These are phyloP conservation scores for Stichopus chloronotus DNA, from an alignment of 35 echinoderm and acorn worm species.

Conservation along the genomic window DNA sequence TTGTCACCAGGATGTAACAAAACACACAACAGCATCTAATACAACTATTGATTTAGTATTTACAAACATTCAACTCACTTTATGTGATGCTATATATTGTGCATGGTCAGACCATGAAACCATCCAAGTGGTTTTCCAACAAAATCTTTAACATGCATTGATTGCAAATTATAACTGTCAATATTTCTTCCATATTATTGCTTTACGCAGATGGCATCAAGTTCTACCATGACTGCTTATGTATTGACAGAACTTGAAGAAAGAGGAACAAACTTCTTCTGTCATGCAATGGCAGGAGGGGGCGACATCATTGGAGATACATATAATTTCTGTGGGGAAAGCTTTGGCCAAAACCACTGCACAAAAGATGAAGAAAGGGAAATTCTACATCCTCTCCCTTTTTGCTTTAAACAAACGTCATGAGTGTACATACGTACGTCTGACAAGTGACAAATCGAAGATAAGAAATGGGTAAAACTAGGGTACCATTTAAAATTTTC, in stretches of 20 bases:
- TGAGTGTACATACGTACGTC: too few relatives aligned
- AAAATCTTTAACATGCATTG: not conserved
- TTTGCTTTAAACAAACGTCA: too few relatives aligned
- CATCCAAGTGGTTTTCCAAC: not conserved
- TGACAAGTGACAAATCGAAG: too few relatives aligned
- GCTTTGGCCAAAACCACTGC: too few relatives aligned
- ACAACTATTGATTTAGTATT: constrained; percentile 7
- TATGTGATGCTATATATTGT: constrained; percentile 8
- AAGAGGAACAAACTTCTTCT: too few relatives aligned
- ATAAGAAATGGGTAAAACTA: too few relatives aligned
- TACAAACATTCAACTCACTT: not conserved
- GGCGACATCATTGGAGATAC: too few relatives aligned
- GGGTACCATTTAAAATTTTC: too few relatives aligned
- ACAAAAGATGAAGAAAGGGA: too few relatives aligned
- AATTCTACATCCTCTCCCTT: too few relatives aligned
- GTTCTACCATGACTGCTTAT: not conserved
- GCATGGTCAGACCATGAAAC: constrained; percentile 22
- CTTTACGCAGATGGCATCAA: not conserved
- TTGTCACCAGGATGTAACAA: not conserved
- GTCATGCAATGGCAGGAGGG: too few relatives aligned
- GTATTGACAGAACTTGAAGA: not conserved
- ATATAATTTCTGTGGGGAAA: too few relatives aligned
- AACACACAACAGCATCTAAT: not conserved
- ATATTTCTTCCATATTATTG: not conserved
- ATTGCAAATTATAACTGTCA: not conserved